phyloP scores from a whole-genome alignment of 2,113 vertebrate species.

The Kryptolebias marmoratus region DNA sequence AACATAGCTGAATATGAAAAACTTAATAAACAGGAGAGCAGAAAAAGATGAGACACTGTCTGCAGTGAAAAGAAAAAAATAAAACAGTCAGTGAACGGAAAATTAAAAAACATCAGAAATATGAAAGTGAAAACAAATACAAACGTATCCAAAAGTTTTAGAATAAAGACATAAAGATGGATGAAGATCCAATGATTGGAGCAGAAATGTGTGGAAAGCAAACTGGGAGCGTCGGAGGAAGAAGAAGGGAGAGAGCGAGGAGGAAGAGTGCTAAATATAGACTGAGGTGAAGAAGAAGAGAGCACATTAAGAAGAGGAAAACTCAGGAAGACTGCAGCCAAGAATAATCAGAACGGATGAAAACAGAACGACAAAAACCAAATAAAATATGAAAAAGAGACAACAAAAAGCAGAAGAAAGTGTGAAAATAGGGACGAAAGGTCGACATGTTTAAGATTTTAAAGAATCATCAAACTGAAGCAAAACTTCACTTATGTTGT shows the following conservation, averaged over 20 bases:
- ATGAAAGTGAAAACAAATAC: background rate
- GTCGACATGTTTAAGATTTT: too few relatives aligned
- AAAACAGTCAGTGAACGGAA: too few relatives aligned
- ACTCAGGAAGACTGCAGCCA: constrained; percentile 1
- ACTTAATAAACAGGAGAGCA: background rate
- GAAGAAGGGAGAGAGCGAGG: constrained; percentile 48
- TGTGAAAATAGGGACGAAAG: too few relatives aligned
- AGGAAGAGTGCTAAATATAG: constrained; percentile 61
- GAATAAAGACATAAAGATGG: background rate
- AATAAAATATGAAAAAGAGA: too few relatives aligned
- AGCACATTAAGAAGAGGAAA: constrained; percentile 25
- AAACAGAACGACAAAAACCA: background rate
- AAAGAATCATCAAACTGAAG: too few relatives aligned
- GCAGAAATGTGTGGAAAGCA: constrained; percentile 28
- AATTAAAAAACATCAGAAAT: background rate
- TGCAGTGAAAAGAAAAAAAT: too few relatives aligned
- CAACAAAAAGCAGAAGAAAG: too few relatives aligned
- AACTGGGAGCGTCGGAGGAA: constrained; percentile 32
- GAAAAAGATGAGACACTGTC: too few relatives aligned
- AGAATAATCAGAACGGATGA: constrained; percentile 4
- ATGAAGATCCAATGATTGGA: background rate
- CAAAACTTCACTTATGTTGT: too few relatives aligned
- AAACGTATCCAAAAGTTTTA: too few relatives aligned
- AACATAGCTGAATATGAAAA: background rate
- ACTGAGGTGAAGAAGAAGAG: constrained; percentile 51